Base-by-base conservation (phyloP, 2,888 invertebrate genomes). In the Dasysyrphus tricinctus region DNA sequence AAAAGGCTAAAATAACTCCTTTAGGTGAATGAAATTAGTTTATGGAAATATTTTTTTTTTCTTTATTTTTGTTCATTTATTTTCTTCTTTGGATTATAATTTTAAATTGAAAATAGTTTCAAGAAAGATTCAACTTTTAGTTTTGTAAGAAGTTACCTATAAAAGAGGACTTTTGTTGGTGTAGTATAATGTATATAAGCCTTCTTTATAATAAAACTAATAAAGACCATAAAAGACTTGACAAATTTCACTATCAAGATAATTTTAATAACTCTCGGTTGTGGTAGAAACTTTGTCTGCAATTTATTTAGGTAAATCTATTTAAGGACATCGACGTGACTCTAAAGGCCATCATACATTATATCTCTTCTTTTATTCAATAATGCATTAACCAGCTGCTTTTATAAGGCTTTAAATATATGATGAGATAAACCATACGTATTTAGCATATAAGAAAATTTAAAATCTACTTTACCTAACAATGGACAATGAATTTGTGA, bases 61-160 rank as follows among this genome's bases (percentile, higher is more conserved):
- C 14, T 19, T n/a, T 8, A 8, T 29, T 32, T 32, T 32, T 32
- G 11, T 61, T 12, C 9, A 11, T 65, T 67, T 32, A 34, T 67
- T 44, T 44, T 63, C 63, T 63, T 49, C 49, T 34, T 59, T 32
- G 42, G 74, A 75, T 80, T 75, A 70, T 63, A 80, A 75, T 47
- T 75, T 80, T 69, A 59, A 67, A 80, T 75, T 75, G 74, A 51
- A 80, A 74, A 75, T 61, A 75, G 80, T 69, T 80, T 54, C 16
- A 54, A 47, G 47, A n/a, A 67, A 34, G 57, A 54, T 39, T 39
- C 5, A 24, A 39, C 51, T 69, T n/a, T 2, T 14, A 54, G 47
- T 37, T 39, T 51, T 67, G 5, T 37, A 24, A 24, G 12, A 44
- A 44, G 67, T 59, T 77, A 76, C 54, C 56, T 56, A 72, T 44